Evolutionary conservation across 2,113 vertebrate genomes (phyloP), one percentile per base, ranked within the genome.

Genomic region (Egretta garzetta): DNA sequence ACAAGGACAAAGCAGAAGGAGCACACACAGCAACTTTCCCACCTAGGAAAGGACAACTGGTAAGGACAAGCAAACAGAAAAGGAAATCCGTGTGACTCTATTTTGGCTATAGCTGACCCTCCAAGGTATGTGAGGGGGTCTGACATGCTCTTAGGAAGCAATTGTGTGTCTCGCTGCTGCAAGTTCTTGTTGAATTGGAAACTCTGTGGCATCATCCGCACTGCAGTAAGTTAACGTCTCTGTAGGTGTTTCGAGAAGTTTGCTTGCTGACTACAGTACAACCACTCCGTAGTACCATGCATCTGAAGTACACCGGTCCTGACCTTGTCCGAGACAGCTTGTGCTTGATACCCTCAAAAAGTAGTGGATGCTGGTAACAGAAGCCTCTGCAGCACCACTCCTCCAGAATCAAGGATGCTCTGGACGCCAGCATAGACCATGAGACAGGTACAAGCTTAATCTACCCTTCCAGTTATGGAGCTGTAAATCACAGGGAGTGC

Each of bases 81-180:
- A 72, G 47, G 5, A 67, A 90, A 70, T 41, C 67, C 8, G 1
- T 11, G 28, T 50, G 63, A 33, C 56, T 35, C 10, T 68, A 8
- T 70, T 68, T 35, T 76, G 85, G 45, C 77, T 15, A 18, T 7
- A 62, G 70, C 28, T 71, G 63, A 39, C 9, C 28, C 37, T 15
- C 56, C 50, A 39, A 66, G n/a, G 9, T 41, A 55, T 1, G 3
- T 1, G 21, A 63, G 16, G 4, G 33, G 15, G 2, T 39, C 80
- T 16, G 39, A 37, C 14, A 47, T 19, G 12, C 39, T 58, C 45
- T 21, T 45, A 13, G 67, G 13, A 75, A 75, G 76, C 16, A 59
- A 37, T 17, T 12, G 5, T 16, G n/a, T 14, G 6, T 58, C 39
- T 92, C 12, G 0, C 14, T 77, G 28, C 56, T 1, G 0, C n/a